These are phyloP conservation scores for Anolis apletophallus DNA, from an alignment of 2,797 vertebrate genomes.

Conservation along the genomic window DNA sequence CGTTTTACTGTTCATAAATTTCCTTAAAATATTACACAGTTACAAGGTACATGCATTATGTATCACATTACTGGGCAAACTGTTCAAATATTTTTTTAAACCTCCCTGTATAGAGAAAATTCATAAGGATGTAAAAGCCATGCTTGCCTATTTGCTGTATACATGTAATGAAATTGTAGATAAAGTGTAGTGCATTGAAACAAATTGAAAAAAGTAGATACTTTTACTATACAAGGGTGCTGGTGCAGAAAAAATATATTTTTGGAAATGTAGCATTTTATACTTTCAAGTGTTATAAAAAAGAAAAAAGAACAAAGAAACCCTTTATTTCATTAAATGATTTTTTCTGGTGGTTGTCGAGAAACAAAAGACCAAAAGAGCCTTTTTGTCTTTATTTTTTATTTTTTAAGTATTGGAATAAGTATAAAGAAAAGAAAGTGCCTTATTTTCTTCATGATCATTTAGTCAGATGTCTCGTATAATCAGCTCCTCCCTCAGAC, in stretches of 20 bases:
- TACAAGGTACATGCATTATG: conserved; percentile 91
- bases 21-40: conserved; percentile 76
- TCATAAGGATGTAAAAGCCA: conserved; percentile 99
- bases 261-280: conserved; percentile 99
- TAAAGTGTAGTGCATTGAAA: conserved; percentile 97
- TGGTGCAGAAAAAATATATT: conserved; percentile 98
- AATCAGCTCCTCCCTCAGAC: conserved; percentile 83
- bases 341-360: conserved; percentile 90
- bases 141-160: conserved; percentile 99
- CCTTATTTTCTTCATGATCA: conserved; percentile 91
- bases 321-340: conserved; percentile 89
- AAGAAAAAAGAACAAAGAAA: conserved; percentile 86
- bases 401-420: conserved; percentile 87
- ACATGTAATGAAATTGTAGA: conserved; percentile 98
- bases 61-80: conserved; percentile 88
- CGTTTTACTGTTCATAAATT: conserved; percentile 78
- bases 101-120: conserved; percentile 92
- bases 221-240: conserved; percentile 99
- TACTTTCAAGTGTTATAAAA: conserved; percentile 98
- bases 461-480: conserved; percentile 85
- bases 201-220: conserved; percentile 96
- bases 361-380: conserved; percentile 92
- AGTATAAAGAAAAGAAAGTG: conserved; percentile 92
- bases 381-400: conserved; percentile 87
- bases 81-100: conserved; percentile 89